phyloP scores from a whole-genome alignment of 2,797 vertebrate species.

The Muraenolepis orangiensis region DNA sequence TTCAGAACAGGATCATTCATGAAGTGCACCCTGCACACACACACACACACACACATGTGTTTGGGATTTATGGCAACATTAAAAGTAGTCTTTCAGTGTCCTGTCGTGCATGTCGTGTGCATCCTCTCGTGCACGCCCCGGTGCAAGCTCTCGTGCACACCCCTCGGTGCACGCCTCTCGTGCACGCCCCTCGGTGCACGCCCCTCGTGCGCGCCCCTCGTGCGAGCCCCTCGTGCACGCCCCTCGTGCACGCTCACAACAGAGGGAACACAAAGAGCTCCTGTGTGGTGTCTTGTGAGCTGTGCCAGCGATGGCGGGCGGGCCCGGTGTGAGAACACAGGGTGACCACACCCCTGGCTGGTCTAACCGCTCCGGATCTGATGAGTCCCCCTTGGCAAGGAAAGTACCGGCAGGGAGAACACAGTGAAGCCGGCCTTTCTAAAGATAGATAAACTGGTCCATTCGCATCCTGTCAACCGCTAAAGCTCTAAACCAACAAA shows the following conservation, averaged over 20 bases:
- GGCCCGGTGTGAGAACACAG: neutral
- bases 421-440: slow-evolving; percentile 54
- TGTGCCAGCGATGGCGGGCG: slow-evolving; percentile 37
- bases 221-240: no score
- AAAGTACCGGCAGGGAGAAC: slow-evolving; percentile 25
- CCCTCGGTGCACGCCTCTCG: no score
- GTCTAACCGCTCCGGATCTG: slow-evolving; percentile 64
- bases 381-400: slow-evolving; percentile 71
- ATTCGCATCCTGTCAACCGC: slow-evolving; percentile 62
- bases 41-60: neutral
- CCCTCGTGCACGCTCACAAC: neutral
- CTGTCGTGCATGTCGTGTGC: neutral
- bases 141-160: no score
- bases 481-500: slow-evolving; percentile 67
- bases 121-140: no score
- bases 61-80: neutral
- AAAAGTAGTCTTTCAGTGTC: neutral
- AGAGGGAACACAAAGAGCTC: neutral
- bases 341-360: slow-evolving; percentile 55
- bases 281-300: slow-evolving; percentile 26
- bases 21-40: neutral
- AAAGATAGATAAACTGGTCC: slow-evolving; percentile 73
- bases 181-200: no score
- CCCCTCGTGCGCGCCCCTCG: no score
- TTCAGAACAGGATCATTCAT: neutral